These are phyloP conservation scores for Bungarus multicinctus DNA, from an alignment of 2,113 vertebrate species.

Conservation along the genomic window DNA sequence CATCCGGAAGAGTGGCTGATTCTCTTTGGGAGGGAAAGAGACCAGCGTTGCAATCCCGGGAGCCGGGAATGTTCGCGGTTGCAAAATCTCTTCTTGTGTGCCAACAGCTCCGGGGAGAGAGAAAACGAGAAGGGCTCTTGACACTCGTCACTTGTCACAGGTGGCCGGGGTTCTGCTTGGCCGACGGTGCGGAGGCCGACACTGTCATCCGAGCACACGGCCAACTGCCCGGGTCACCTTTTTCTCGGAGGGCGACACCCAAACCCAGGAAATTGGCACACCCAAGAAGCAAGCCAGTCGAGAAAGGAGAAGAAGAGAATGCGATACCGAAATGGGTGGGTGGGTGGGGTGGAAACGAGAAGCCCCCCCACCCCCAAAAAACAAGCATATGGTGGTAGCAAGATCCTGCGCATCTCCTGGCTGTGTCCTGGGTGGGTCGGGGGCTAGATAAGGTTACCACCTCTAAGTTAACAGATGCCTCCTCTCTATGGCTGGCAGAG, in stretches of 20 bases:
- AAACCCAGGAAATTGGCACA: not conserved
- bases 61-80: not conserved
- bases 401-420: not conserved
- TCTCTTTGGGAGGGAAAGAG: not conserved
- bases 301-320: not conserved
- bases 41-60: not conserved
- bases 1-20: not conserved
- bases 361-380: not conserved
- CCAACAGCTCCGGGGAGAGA: not conserved
- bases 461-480: not conserved
- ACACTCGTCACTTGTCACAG: slow-evolving; percentile 56
- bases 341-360: no score
- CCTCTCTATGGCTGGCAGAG: not conserved
- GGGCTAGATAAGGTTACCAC: not conserved
- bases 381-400: not conserved
- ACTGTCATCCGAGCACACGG: slow-evolving; percentile 55
- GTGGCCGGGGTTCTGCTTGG: slow-evolving; percentile 73
- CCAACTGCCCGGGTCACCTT: not conserved
- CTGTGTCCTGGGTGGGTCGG: not conserved
- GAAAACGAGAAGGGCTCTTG: not conserved
- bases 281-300: not conserved
- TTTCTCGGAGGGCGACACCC: not conserved
- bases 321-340: not conserved
- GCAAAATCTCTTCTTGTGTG: not conserved
- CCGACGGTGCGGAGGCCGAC: slow-evolving; percentile 43